These are phyloP conservation scores for Cartodere bifasciata DNA, from an alignment of 2,888 invertebrate species.

Conservation along the genomic window DNA sequence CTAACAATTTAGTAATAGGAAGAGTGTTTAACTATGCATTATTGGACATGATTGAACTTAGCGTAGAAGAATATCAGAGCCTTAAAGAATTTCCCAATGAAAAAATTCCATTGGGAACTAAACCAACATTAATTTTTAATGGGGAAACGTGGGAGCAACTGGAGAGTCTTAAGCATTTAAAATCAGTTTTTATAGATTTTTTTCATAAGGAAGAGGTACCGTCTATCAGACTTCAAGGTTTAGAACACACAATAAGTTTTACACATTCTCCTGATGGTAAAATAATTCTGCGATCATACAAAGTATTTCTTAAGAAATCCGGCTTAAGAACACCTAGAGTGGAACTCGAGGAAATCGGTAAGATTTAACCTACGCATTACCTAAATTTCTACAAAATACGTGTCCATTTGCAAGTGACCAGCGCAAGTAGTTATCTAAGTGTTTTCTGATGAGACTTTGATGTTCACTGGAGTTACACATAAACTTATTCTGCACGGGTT, in stretches of 20 bases:
- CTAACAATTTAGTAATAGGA: constrained; percentile 81
- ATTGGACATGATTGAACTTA: constrained; percentile 93
- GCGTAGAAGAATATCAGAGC: constrained; percentile 69
- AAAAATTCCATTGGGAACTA: constrained; percentile 53
- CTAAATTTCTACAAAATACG: no score
- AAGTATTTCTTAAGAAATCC: constrained; percentile 80
- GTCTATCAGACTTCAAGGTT: constrained; percentile 76
- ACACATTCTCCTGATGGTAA: constrained; percentile 67
- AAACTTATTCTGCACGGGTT: no score
- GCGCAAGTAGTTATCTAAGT: no score
- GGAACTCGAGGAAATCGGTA: constrained; percentile 83
- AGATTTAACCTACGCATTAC: no score
- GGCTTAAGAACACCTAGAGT: constrained; percentile 78
- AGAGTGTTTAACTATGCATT: constrained; percentile 81
- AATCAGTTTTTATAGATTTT: constrained; percentile 83
- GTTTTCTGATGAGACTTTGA: no score
- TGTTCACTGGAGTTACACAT: no score
- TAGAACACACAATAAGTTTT: constrained; percentile 88
- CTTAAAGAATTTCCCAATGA: constrained; percentile 68
- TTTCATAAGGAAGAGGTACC: constrained; percentile 76
- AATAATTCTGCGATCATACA: constrained; percentile 67
- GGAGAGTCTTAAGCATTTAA: constrained; percentile 68
- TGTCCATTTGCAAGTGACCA: no score
- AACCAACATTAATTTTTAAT: constrained; percentile 84
- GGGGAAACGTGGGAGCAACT: constrained; percentile 83